These are phyloP conservation scores for Ommatoiulus sabulosus DNA, from an alignment of 2,888 invertebrate genomes.

Conservation along the genomic window DNA sequence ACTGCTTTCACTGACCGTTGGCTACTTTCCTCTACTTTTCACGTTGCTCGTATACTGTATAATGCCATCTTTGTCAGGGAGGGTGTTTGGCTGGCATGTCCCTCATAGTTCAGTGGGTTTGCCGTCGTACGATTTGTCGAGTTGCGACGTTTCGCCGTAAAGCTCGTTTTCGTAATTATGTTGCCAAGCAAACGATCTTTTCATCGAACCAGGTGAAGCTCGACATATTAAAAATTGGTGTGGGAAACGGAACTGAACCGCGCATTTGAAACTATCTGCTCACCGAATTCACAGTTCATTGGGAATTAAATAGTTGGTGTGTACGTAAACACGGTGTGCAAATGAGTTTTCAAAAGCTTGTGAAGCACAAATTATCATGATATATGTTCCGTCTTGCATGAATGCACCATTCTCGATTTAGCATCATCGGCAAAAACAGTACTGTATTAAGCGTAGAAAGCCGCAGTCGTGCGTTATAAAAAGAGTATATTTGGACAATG, in stretches of 20 bases:
- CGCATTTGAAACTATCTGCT: neutral
- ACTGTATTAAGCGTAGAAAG: too few relatives aligned
- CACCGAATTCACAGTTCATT: neutral
- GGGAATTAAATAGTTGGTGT: neutral
- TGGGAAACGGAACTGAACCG: neutral
- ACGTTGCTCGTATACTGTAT: neutral
- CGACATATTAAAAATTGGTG: conserved; percentile 7
- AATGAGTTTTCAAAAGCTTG: neutral
- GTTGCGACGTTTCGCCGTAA: neutral
- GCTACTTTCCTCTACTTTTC: conserved; percentile 26
- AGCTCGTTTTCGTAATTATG: neutral
- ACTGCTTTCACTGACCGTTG: conserved; percentile 1
- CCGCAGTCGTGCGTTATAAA: too few relatives aligned
- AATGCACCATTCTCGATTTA: too few relatives aligned
- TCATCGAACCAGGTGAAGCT: neutral
- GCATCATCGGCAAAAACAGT: too few relatives aligned
- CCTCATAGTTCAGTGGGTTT: neutral
- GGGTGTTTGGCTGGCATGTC: neutral
- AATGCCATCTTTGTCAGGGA: neutral
- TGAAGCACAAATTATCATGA: too few relatives aligned
- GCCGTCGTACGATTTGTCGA: neutral
- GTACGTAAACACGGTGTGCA: neutral
- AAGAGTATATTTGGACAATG: too few relatives aligned
- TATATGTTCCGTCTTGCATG: too few relatives aligned
- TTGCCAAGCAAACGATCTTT: neutral